phyloP scores from a whole-genome alignment of 2,113 vertebrate species.

The Dasypus novemcinctus region DNA sequence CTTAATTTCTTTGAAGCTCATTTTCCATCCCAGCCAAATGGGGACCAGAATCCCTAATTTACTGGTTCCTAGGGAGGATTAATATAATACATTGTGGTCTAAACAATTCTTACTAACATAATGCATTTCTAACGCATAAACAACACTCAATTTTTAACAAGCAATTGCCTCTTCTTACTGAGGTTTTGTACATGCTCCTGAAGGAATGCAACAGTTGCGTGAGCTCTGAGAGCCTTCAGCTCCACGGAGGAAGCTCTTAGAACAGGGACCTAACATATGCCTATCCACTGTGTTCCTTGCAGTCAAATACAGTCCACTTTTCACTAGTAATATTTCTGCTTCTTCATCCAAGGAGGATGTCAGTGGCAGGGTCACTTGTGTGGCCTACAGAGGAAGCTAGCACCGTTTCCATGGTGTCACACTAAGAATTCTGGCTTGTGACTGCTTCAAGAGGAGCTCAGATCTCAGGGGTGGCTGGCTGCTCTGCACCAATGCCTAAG shows the following conservation, averaged over 20 bases:
- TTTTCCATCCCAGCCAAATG: neutral
- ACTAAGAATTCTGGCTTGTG: neutral
- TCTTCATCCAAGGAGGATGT: neutral
- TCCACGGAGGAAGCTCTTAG: neutral
- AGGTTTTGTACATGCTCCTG: neutral
- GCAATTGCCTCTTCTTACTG: neutral
- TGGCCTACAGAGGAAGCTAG: neutral
- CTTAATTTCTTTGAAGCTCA: neutral
- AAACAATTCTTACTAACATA: neutral
- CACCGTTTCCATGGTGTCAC: conserved; percentile 57
- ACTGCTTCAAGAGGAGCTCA: neutral
- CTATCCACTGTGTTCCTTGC: neutral
- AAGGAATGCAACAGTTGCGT: neutral
- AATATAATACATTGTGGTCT: neutral
- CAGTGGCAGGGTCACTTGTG: neutral
- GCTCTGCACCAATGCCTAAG: neutral
- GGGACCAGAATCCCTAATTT: neutral
- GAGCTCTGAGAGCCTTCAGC: conserved; percentile 17
- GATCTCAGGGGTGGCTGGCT: neutral
- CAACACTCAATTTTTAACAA: neutral
- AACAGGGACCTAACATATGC: neutral
- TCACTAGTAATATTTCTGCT: conserved; percentile 29
- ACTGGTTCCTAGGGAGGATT: neutral
- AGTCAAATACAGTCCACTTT: conserved; percentile 15
- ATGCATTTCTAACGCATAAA: neutral